Percentiles rank a stretch among this genome's conserved stretches.
Evolutionary conservation across 2,113 vertebrate species (phyloP).

Genomic region (Prionailurus bengalensis): DNA sequence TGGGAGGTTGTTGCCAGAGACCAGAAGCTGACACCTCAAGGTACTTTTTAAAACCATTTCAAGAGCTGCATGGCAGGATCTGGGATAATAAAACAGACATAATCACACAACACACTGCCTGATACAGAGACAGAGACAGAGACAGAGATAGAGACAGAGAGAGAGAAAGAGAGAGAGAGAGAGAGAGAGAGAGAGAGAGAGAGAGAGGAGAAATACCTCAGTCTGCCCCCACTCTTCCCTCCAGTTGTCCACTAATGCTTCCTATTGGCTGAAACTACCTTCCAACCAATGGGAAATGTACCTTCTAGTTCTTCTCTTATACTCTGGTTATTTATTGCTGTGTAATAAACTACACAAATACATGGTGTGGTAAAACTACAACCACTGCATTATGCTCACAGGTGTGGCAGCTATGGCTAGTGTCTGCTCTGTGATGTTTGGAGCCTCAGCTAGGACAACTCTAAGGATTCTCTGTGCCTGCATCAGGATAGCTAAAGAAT

Average conservation of each 20-base stretch:
- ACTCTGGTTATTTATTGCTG: background rate
- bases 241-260: background rate
- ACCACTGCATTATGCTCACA: background rate
- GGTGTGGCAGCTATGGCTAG: background rate
- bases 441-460: background rate
- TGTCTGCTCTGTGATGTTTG: background rate
- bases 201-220: background rate
- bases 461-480: background rate
- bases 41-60: background rate
- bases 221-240: background rate
- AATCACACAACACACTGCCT: background rate
- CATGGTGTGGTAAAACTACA: background rate
- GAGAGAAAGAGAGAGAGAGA: background rate
- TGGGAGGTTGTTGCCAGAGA: background rate
- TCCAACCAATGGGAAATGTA: background rate
- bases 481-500: background rate
- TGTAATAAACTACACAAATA: background rate
- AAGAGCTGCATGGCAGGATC: background rate
- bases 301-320: background rate
- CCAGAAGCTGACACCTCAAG: background rate
- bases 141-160: background rate
- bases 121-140: background rate
- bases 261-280: background rate
- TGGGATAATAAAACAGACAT: background rate
- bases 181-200: background rate